Percentiles rank a stretch among this genome's conserved stretches.
These are phyloP conservation scores for Pterophyllum scalare DNA, from an alignment of 2,113 vertebrate species.

Conservation along the genomic window DNA sequence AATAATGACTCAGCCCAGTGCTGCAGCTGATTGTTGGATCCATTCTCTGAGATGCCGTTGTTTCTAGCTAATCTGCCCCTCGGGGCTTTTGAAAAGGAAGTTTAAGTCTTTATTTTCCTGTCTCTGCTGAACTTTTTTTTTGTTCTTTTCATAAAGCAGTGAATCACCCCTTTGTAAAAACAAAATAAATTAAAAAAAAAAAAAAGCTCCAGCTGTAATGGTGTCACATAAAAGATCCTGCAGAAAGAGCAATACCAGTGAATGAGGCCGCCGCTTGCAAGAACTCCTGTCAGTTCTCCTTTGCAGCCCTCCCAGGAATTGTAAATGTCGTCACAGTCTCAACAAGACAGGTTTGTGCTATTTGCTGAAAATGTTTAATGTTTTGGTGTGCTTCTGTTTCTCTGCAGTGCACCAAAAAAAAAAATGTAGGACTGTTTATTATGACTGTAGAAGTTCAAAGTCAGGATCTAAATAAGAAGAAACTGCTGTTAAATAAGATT, in stretches of 20 bases:
- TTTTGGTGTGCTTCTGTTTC: constrained; percentile 15
- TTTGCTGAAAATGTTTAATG: constrained; percentile 15
- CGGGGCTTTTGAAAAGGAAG: constrained; percentile 50
- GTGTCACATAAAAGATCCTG: constrained; percentile 47
- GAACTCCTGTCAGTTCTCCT: constrained; percentile 24
- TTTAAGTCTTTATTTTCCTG: constrained; percentile 50
- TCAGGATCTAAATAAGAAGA: not conserved
- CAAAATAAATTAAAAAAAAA: not conserved
- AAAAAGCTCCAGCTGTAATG: constrained; percentile 35
- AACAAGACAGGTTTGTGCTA: constrained; percentile 43
- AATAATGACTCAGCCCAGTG: constrained; percentile 43
- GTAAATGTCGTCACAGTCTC: constrained; percentile 58
- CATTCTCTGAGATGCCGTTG: constrained; percentile 43
- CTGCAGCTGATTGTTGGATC: constrained; percentile 43
- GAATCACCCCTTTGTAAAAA: constrained; percentile 37
- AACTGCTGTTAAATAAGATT: no score
- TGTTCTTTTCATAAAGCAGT: constrained; percentile 49
- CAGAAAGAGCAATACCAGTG: constrained; percentile 16
- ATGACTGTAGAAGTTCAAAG: constrained; percentile 17
- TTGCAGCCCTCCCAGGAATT: constrained; percentile 49
- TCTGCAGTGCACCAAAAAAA: constrained; percentile 19
- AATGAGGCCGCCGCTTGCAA: not conserved
- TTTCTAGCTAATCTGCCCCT: constrained; percentile 56
- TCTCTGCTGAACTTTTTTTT: constrained; percentile 26
- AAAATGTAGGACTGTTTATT: constrained; percentile 32